Evolutionary conservation across 2,888 invertebrate species (phyloP), one percentile per base, ranked within the genome.

Genomic region (Phengaris arion): DNA sequence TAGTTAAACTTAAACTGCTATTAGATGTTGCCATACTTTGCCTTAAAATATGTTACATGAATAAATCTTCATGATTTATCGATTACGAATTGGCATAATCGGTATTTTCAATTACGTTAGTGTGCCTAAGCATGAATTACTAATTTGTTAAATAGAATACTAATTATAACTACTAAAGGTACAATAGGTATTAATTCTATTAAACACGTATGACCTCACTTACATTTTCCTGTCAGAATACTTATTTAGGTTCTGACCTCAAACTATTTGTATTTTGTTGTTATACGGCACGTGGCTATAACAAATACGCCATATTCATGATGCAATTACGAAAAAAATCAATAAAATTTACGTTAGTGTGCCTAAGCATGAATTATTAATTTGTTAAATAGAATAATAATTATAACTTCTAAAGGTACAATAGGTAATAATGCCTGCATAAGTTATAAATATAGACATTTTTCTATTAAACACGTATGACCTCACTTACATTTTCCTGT

Each of bases 341-440:
- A 86, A 88, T 87, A 86, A 81, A 79, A 79, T 78, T 70, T 70
- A 52, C 69, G n/a, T n/a, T 13, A 0, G 68, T 10, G n/a, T 68
- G 48, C 48, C 48, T 7, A 35, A 35, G 35, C 35, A 35, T 35
- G 35, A 35, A 35, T 35, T 35, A 35, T 35, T 35, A 35, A 35
- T 35, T 35, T 35, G 35, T 35, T 1, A 35, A 35, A 35, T 35
- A 35, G 35, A 35, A 35, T 35, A 35, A 35, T 2, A 35, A 35
- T 35, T 35, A 35, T 35, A 35, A 35, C 35, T 35, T 35, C 1
- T 3, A 35, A 35, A 35, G 35, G 35, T 35, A 35, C 35, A 35
- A 35, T 35, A n/a, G n/a, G n/a, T n/a, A n/a, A n/a, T n/a, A n/a
- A n/a, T n/a, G n/a, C n/a, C n/a, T n/a, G n/a, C n/a, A 35, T 35